Base-by-base conservation (phyloP, 2,113 vertebrate genomes). In the Zapornia atra region DNA sequence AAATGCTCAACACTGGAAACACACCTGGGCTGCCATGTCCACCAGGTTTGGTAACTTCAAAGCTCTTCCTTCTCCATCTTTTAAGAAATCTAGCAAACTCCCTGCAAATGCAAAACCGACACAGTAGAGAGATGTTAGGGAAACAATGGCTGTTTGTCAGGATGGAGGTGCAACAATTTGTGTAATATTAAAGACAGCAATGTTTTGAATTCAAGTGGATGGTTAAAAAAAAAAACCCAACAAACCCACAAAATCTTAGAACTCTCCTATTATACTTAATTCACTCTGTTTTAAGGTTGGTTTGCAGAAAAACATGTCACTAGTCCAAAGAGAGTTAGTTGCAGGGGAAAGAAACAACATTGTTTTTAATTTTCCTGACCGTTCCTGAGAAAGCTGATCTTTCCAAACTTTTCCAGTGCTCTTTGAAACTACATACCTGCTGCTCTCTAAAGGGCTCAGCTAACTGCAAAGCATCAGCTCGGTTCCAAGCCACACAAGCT, bases 11-110 rank as follows among this genome's bases (percentile, higher is more conserved):
- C 13, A 20, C 34, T 70, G 57, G 48, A 83, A 10, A 97, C 98
- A 87, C 85, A 99, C 99, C 99, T 99, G 99, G 38, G 99, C 99
- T 5, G 99, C 99, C 99, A 99, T 99, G 96, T 99, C 99, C 89
- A 99, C 99, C 73, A 99, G 98, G 90, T 99, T 99, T 1, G 99
- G 99, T 88, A 99, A 97, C 95, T 99, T 99, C 96, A 99, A 90
- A 33, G 96, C 98, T 96, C 98, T 98, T 97, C 99, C 99, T 97
- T 99, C 99, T 93, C 98, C 99, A 11, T 99, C 98, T 97, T 99
- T 99, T 82, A 99, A 90, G 97, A 99, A 99, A 92, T 99, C 99
- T 86, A 99, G 98, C 94, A 99, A 98, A 93, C 99, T 99, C 93
- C 99, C 99, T 99, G 88, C 0, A 63, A 97, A 96, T 18, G 75